Percentiles rank a stretch among this genome's conserved stretches.
Evolutionary conservation across 1,140 invertebrate genomes (phyloP).

Genomic region (Amphibalanus amphitrite): DNA sequence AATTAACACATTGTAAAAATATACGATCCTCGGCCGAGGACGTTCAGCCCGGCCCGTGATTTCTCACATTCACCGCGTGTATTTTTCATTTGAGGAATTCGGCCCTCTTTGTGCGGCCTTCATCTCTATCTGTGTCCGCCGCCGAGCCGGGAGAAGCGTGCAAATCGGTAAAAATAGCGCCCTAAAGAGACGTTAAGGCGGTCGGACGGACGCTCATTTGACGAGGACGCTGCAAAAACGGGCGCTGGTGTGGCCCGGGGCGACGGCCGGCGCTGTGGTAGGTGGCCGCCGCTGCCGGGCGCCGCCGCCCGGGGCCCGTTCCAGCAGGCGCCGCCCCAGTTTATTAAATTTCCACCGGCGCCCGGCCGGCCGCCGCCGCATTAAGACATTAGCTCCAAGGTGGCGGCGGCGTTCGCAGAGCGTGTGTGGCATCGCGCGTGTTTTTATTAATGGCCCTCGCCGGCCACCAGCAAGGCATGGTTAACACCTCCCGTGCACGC

Average conservation of each 20-base stretch:
- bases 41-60: neutral
- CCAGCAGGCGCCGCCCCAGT: neutral
- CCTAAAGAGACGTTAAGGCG: neutral
- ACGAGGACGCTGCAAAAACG: neutral
- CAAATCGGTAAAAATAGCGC: slow-evolving; percentile 4
- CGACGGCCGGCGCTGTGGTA: neutral
- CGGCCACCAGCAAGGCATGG: neutral
- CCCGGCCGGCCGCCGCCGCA: neutral
- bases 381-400: neutral
- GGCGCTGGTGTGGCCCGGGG: too few relatives aligned
- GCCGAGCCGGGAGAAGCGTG: neutral
- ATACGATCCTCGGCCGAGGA: neutral
- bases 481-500: neutral
- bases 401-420: neutral
- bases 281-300: neutral
- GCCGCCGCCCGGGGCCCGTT: too few relatives aligned
- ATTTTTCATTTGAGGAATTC: neutral
- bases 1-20: slow-evolving; percentile 6
- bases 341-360: neutral
- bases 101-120: neutral
- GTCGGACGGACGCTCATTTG: neutral
- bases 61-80: slow-evolving; percentile 1
- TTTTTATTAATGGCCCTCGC: neutral
- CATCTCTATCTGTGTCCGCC: neutral
- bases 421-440: neutral